These are phyloP conservation scores for Drosophila lacertosa DNA, from an alignment of 1,140 invertebrate species.

Conservation along the genomic window DNA sequence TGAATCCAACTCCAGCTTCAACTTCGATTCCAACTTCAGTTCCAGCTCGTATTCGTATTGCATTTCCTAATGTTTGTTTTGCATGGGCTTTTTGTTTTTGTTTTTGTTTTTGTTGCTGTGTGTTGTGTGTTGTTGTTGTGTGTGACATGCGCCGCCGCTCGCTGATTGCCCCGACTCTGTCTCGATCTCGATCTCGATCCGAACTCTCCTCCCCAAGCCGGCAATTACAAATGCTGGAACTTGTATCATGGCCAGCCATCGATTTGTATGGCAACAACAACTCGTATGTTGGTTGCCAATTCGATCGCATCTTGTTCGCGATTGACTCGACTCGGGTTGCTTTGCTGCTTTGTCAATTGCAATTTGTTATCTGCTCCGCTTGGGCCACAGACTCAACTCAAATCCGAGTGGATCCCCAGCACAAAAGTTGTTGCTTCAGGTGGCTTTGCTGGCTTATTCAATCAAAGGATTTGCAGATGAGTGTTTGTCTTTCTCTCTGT, in stretches of 20 bases:
- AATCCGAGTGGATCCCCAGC: slow-evolving; percentile 37
- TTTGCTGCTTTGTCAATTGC: slow-evolving; percentile 82
- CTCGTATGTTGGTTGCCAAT: slow-evolving; percentile 66
- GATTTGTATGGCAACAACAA: slow-evolving; percentile 65
- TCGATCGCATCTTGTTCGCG: slow-evolving; percentile 67
- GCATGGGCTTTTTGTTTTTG: slow-evolving; percentile 62
- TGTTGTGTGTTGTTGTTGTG: slow-evolving; percentile 29
- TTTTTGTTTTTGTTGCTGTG: too few species aligned
- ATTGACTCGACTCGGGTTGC: slow-evolving; percentile 49
- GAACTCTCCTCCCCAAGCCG: slow-evolving; percentile 20
- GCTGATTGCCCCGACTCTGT: slow-evolving; percentile 61
- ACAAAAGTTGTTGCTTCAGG: slow-evolving; percentile 10
- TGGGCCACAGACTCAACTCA: slow-evolving; percentile 40
- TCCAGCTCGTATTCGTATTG: slow-evolving; percentile 65
- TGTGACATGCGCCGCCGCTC: slow-evolving; percentile 70
- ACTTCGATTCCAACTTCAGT: too few species aligned
- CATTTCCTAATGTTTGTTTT: slow-evolving; percentile 83
- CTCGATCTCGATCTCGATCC: slow-evolving; percentile 15
- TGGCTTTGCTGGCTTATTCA: slow-evolving; percentile 28
- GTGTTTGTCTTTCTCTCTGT: neutral
- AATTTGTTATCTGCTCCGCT: slow-evolving; percentile 77
- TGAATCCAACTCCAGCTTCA: too few species aligned
- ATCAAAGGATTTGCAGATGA: slow-evolving; percentile 35
- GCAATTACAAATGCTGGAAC: slow-evolving; percentile 79
- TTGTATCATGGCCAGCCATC: slow-evolving; percentile 76